A percentile compares a stretch with the other conserved stretches of the same genome.
phyloP scores from a whole-genome alignment of 2,113 vertebrate species.

The Cyprinus carpio region DNA sequence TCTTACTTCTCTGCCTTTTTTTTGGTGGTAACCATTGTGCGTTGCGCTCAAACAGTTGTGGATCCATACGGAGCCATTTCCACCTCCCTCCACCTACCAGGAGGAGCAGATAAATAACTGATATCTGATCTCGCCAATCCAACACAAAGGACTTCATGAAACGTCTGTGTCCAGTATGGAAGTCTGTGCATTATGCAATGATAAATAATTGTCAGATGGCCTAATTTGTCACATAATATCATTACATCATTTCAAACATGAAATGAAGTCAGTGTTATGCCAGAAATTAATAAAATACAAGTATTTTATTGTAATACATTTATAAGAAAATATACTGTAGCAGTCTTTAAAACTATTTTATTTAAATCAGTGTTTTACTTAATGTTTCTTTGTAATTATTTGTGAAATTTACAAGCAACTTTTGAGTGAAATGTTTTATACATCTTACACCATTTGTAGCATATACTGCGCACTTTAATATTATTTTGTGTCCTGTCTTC shows the following conservation, averaged over 20 bases:
- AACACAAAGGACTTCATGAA: neutral
- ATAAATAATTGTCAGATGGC: neutral
- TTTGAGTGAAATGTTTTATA: no score
- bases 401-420: no score
- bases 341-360: neutral
- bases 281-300: neutral
- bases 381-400: neutral
- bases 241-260: neutral
- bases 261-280: neutral
- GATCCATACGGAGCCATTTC: slow-evolving; percentile 81
- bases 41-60: slow-evolving; percentile 79
- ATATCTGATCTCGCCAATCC: slow-evolving; percentile 41
- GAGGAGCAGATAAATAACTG: slow-evolving; percentile 78
- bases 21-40: slow-evolving; percentile 75
- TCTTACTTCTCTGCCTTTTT: slow-evolving; percentile 78
- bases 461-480: neutral
- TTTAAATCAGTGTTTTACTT: no score
- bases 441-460: neutral
- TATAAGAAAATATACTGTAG: neutral
- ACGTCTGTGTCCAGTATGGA: neutral
- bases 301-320: neutral
- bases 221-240: neutral
- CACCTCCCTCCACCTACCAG: slow-evolving; percentile 80
- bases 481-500: neutral
- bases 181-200: neutral